A percentile compares a stretch with the other conserved stretches of the same genome.
phyloP scores from a whole-genome alignment of 2,888 invertebrate species.

The Spilarctia lutea region DNA sequence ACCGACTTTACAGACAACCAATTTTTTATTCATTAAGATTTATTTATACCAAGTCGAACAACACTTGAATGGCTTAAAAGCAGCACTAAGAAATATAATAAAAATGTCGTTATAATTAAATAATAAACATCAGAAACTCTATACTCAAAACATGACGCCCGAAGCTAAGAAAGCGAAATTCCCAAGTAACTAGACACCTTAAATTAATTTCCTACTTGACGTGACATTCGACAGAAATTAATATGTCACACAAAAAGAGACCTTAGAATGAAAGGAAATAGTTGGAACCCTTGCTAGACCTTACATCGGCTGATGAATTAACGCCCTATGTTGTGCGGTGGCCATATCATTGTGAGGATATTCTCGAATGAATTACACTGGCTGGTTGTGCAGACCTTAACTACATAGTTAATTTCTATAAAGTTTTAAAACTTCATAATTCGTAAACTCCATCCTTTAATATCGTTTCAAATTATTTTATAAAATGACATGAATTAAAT shows the following conservation, averaged over 20 bases:
- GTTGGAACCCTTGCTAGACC: constrained; percentile 64
- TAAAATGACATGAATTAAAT: too few relatives aligned
- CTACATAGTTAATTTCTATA: not conserved
- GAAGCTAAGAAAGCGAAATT: constrained; percentile 4
- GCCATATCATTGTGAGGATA: constrained; percentile 29
- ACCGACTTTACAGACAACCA: too few relatives aligned
- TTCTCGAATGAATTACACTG: not conserved
- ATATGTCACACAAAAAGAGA: constrained; percentile 76
- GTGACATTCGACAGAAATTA: constrained; percentile 69
- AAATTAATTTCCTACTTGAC: constrained; percentile 53
- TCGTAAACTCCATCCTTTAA: too few relatives aligned
- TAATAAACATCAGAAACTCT: not conserved
- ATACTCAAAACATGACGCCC: not conserved
- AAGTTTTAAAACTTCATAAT: not conserved
- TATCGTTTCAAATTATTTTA: too few relatives aligned
- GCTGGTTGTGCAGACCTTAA: not conserved
- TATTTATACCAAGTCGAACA: not conserved
- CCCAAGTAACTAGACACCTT: constrained; percentile 25
- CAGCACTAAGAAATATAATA: not conserved
- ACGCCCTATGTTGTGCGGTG: constrained; percentile 59
- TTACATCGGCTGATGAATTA: constrained; percentile 76
- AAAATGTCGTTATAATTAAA: not conserved
- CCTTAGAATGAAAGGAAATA: constrained; percentile 70
- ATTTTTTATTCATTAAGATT: too few relatives aligned
- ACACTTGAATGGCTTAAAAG: not conserved